Evolutionary conservation across 1,140 invertebrate species (phyloP).

Genomic region (Cecropterus lyciades): DNA sequence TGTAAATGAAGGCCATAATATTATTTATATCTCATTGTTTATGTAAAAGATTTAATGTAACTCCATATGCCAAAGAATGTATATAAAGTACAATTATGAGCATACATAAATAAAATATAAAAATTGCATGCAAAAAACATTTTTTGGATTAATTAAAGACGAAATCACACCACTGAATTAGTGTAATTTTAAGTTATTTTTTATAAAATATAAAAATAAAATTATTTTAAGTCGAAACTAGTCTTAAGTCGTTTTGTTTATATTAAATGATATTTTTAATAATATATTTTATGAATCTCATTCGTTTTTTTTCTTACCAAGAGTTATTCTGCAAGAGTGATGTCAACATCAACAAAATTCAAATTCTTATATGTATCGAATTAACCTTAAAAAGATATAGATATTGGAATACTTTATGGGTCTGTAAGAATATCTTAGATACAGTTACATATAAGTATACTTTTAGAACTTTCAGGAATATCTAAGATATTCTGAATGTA

Average conservation of each 20-base stretch:
- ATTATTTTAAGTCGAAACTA: conserved; percentile 60
- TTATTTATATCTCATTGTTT: conserved; percentile 38
- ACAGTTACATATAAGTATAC: no score
- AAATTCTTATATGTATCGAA: no score
- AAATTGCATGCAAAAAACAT: conserved; percentile 35
- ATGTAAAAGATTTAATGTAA: conserved; percentile 17
- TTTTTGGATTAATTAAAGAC: conserved; percentile 30
- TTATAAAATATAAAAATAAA: conserved; percentile 50
- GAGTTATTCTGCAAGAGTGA: no score
- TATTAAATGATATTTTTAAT: conserved; percentile 52
- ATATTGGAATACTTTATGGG: no score
- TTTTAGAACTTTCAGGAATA: no score
- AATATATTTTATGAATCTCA: conserved; percentile 47
- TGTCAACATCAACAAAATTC: no score
- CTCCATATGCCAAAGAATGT: conserved; percentile 70
- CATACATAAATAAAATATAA: conserved; percentile 24
- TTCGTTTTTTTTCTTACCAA: conserved; percentile 36
- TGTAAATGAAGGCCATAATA: conserved; percentile 48
- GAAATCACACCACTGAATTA: conserved; percentile 50
- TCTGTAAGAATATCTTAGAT: no score
- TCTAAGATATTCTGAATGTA: no score
- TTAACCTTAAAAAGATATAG: no score
- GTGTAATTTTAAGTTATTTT: conserved; percentile 60
- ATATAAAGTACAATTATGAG: conserved; percentile 60
- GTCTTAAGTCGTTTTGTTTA: conserved; percentile 72